phyloP scores from a whole-genome alignment of 2,113 vertebrate genomes.

The Amblyopsis rosae region DNA sequence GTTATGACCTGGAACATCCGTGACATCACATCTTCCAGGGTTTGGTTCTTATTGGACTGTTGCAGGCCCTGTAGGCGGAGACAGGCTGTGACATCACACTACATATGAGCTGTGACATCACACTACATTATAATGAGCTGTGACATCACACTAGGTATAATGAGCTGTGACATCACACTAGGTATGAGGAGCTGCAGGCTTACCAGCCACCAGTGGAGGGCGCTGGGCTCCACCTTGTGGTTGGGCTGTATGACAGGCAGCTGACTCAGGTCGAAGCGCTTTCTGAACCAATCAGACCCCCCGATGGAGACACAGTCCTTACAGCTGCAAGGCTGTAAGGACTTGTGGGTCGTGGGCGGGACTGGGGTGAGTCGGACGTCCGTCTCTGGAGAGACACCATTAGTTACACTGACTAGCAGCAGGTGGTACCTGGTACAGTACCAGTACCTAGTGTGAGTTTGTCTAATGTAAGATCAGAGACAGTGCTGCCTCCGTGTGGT shows the following conservation, averaged over 20 bases:
- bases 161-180: too few relatives aligned
- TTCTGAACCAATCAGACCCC: constrained; percentile 72
- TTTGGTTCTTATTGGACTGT: constrained; percentile 31
- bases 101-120: too few relatives aligned
- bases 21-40: constrained; percentile 54
- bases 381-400: too few relatives aligned
- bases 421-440: too few relatives aligned
- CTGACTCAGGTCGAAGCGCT: constrained; percentile 59
- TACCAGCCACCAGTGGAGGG: constrained; percentile 84
- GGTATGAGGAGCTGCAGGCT: constrained; percentile 40
- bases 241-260: constrained; percentile 58
- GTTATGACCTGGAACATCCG: constrained; percentile 74
- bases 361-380: too few relatives aligned
- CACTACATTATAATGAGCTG: too few relatives aligned
- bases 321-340: constrained; percentile 45
- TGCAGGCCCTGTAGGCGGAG: constrained; percentile 65
- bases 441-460: too few relatives aligned
- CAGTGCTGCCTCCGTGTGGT: too few relatives aligned
- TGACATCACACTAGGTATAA: too few relatives aligned
- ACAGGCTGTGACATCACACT: background rate
- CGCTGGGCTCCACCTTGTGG: constrained; percentile 44
- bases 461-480: too few relatives aligned
- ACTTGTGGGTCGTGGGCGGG: too few relatives aligned
- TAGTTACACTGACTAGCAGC: too few relatives aligned
- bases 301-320: constrained; percentile 42